These are phyloP conservation scores for Peromyscus maniculatus DNA, from an alignment of 2,113 vertebrate genomes.

Conservation along the genomic window DNA sequence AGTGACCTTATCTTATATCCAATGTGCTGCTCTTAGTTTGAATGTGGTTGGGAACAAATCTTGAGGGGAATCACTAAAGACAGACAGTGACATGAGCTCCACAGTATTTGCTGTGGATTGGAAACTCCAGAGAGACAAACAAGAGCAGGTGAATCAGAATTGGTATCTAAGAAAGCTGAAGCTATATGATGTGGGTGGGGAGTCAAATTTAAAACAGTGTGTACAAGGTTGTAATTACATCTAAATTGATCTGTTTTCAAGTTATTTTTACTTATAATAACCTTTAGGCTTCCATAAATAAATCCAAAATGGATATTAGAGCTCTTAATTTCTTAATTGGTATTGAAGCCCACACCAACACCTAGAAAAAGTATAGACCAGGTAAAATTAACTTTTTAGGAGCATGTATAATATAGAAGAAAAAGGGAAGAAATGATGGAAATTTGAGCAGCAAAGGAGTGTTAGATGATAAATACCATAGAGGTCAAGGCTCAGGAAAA, in stretches of 20 bases:
- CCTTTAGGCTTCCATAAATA: not conserved
- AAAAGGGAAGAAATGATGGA: not conserved
- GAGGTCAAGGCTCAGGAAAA: not conserved
- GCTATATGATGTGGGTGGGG: fast-evolving
- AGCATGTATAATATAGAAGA: not conserved
- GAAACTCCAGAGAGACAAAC: not conserved
- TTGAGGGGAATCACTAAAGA: not conserved
- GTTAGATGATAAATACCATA: not conserved
- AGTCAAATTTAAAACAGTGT: not conserved
- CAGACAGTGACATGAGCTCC: not conserved
- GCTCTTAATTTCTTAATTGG: not conserved
- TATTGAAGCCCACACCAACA: not conserved
- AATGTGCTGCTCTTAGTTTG: not conserved
- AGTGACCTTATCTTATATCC: not conserved
- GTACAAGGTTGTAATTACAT: not conserved
- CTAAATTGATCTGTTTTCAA: not conserved
- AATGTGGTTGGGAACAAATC: not conserved
- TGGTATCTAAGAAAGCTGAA: not conserved
- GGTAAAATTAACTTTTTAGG: not conserved
- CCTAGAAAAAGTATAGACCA: not conserved
- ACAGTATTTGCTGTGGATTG: not conserved
- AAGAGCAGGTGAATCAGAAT: not conserved
- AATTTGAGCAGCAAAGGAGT: not conserved
- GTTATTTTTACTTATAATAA: not conserved
- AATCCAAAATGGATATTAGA: not conserved